phyloP scores from a whole-genome alignment of 2,888 invertebrate species.

The Folsomia manolachei region DNA sequence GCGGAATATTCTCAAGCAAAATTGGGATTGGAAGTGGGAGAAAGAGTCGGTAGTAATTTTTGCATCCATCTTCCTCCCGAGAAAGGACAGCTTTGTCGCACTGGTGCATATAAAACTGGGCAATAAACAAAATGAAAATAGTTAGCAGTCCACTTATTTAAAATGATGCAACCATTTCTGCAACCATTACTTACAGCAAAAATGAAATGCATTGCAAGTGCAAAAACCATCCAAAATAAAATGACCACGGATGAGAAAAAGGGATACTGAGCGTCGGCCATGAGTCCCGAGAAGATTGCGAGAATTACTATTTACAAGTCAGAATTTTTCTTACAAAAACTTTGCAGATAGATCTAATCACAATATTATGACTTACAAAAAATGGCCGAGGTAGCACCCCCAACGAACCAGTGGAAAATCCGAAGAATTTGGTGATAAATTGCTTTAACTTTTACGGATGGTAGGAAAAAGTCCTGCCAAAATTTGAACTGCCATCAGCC shows the following conservation, averaged over 20 bases:
- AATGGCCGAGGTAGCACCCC: neutral
- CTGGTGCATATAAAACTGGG: neutral
- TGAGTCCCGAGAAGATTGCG: neutral
- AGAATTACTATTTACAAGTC: neutral
- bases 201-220: neutral
- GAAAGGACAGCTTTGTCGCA: neutral
- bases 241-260: conserved; percentile 4
- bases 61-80: neutral
- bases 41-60: neutral
- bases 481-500: neutral
- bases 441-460: neutral
- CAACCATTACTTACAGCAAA: neutral
- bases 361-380: neutral
- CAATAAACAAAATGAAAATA: neutral
- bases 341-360: neutral
- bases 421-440: neutral
- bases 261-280: neutral
- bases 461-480: neutral
- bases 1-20: neutral
- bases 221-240: neutral
- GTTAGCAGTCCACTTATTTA: too few species aligned
- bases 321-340: neutral
- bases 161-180: neutral
- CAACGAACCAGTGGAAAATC: neutral
- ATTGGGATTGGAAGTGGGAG: conserved; percentile 7